A percentile compares a stretch with the other conserved stretches of the same genome.
Conservation (phyloP, 2,888 invertebrate genomes). For the Philonicus albiceps region DNA sequence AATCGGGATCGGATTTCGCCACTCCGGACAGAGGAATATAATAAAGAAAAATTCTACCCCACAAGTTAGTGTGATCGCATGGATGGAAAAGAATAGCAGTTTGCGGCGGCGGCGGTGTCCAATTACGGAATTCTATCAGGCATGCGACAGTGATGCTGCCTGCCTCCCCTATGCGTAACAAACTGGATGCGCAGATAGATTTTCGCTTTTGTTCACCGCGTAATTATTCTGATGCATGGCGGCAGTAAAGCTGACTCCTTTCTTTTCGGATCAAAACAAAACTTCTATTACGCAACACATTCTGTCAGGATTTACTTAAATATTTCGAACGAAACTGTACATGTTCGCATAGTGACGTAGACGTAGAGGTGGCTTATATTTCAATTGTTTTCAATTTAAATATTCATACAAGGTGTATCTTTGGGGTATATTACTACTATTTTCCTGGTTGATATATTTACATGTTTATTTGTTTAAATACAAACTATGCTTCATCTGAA, state of each 20-base stretch:
- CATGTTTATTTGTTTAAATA: too few species aligned
- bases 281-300: not conserved
- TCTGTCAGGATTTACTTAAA: not conserved
- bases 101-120: constrained; percentile 9
- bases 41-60: not conserved
- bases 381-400: not conserved
- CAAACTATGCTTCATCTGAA: too few species aligned
- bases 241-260: not conserved
- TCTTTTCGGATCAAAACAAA: not conserved
- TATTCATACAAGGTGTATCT: too few species aligned
- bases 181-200: not conserved
- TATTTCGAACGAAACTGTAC: not conserved
- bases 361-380: not conserved
- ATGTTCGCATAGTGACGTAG: not conserved
- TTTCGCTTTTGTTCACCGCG: constrained; percentile 19
- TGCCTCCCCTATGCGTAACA: not conserved
- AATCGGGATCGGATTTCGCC: constrained; percentile 24
- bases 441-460: too few species aligned
- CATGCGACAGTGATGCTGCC: constrained; percentile 16
- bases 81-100: constrained; percentile 21
- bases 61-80: not conserved
- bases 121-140: constrained; percentile 41
- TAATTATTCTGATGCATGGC: constrained; percentile 14
- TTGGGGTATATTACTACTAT: too few species aligned
- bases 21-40: not conserved